Base-by-base conservation (phyloP, 2,888 invertebrate genomes). In the Tuta absoluta region DNA sequence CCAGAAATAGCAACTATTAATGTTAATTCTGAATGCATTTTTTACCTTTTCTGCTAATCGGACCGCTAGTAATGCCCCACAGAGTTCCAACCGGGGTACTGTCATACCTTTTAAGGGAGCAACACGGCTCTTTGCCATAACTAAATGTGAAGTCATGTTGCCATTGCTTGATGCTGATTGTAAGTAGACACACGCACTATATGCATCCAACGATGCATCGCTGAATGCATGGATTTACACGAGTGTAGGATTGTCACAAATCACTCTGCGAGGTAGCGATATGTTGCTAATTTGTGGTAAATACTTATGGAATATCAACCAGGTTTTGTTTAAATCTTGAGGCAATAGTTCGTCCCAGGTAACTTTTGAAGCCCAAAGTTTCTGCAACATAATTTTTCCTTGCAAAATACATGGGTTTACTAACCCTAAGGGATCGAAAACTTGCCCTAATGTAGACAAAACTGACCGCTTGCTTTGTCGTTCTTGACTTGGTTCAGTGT, bases 391-490 rank as follows among this genome's bases (percentile, higher is more conserved):
- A n/a, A 45, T 45, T 45, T 45, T 45, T 5, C n/a, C 58, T 14
- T 38, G 58, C 38, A 37, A 14, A 38, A 38, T 38, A 23, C 19
- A 24, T 8, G 60, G 23, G 45, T 17, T 45, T 21, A 67, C 23
- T 33, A 67, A 28, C 11, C 66, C 67, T n/a, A 66, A 48, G 0
- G 67, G 67, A n/a, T 67, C 65, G 37, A 63, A 67, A 11, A 64
- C 41, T n/a, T 67, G 65, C 41, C 64, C 67, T 28, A 67, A 59
- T 12, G 37, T 61, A 51, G 65, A 67, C 51, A 67, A 62, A 19
- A 67, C 58, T 11, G 38, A 57, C 23, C 65, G 65, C 24, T 67
- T 67, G 12, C 38, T 63, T 11, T 0, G 64, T 48, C n/a, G n/a
- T n/a, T n/a, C n/a, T n/a, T n/a, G n/a, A n/a, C n/a, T n/a, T n/a